Base-by-base conservation (phyloP, 2,888 invertebrate species). In the Hybos culiciformis region DNA sequence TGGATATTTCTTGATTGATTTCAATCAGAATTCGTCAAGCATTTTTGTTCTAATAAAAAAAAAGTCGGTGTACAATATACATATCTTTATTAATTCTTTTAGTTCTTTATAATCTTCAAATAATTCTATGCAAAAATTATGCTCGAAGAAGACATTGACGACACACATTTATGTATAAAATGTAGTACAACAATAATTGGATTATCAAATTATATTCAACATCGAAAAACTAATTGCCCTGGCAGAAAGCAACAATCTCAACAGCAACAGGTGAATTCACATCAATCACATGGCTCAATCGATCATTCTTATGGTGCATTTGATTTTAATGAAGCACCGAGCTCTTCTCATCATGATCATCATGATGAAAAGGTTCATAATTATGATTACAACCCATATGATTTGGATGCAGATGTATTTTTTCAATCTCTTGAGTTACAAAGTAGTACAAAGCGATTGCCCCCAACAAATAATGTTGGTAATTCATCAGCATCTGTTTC, bases 121-220 rank as follows among this genome's bases (percentile, higher is more conserved):
- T n/a, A n/a, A n/a, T n/a, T n/a, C n/a, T n/a, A n/a, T n/a, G n/a
- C n/a, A 17, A 33, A 18, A 11, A 46, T 43, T 43, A 58, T 54
- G 53, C 52, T 56, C 37, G 54, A 72, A 45, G 78, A 79, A 47
- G 81, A 80, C 44, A 81, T 87, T 39, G 83, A 86, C 42, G 88
- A 92, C 64, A 80, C 75, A 5, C 92, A 93, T 59, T 75, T 86
- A 48, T 93, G 92, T 66, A 78, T 91, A 55, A 85, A 83, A 58
- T 93, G 92, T 67, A 83, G 83, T 53, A 61, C 72, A 15, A 88
- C 90, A 4, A 80, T 92, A 46, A 67, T 77, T 29, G 92, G 92
- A 0, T 70, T 93, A n/a, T 81, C 83, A 33, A 83, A 83, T 60
- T 93, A 93, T 60, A 77, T 93, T 20, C 73, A 74, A 31, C 92